Evolutionary conservation across 2,888 invertebrate genomes (phyloP), one percentile per base, ranked within the genome.

Genomic region (Taphrorychus bicolor): DNA sequence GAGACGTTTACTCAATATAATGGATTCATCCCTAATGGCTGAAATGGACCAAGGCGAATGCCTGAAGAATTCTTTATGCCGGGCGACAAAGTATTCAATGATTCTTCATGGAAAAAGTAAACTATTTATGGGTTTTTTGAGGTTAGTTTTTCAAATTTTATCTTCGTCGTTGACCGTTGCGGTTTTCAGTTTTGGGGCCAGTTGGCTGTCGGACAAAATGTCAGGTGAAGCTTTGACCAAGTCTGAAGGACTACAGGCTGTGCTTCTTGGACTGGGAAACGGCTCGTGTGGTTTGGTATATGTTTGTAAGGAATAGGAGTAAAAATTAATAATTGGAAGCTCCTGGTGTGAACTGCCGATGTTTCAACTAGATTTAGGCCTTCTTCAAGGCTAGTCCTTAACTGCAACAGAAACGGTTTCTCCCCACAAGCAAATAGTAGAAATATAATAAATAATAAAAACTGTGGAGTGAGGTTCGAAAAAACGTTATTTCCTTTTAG

Each of bases 51-150:
- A 85, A 74, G 82, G 86, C 65, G 77, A 85, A 18, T 92, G 92
- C 76, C 80, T 92, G 32, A 85, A 88, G 52, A 84, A 87, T 69
- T 82, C 85, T 1, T 80, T 92, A 19, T 92, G 92, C 76, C 84
- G 89, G 52, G 89, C 89, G 56, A 91, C 91, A 76, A 87, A 84
- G 73, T 85, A 83, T 72, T 89, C 89, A 0, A 85, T 88, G 66
- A 80, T 79, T 19, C 78, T 87, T 57, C 77, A 80, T 0, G 86
- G 87, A 63, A 84, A 83, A 5, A 87, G 86, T 66, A 87, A 86
- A 77, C 85, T 90, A 72, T 90, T 91, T 89, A 81, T 91, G 63
- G 91, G 92, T 0, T 84, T 92, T 70, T 92, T 91, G 90, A 89
- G 91, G 92, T 91, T 84, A 69, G 9, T 40, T 24, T 48, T 5